Evolutionary conservation across 2,888 invertebrate species (phyloP), one percentile per base, ranked within the genome.

Genomic region (Trachelus stipa): DNA sequence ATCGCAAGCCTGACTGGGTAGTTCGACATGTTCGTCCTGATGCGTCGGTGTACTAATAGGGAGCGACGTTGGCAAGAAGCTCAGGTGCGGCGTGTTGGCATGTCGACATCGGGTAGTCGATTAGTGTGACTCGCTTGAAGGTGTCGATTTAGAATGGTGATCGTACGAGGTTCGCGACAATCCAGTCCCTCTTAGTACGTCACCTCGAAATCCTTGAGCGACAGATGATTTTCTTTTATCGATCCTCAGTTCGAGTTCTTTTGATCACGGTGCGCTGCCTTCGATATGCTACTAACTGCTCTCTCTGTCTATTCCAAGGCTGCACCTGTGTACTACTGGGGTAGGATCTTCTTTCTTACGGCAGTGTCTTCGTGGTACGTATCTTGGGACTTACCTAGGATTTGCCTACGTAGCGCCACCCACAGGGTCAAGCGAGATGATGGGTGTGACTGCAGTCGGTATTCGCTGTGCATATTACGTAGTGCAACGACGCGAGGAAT

Each of bases 361-460:
- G 56, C 23, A 56, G 56, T 2, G 9, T 56, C 56, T 56, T 56
- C 56, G 56, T 9, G 6, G 56, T 23, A 23, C 23, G 23, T 56
- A 9, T 1, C 56, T 23, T 56, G 23, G 56, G 56, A 0, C 56
- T 56, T 56, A 56, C 2, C 23, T 56, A 56, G 56, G 56, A 56
- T 56, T 56, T 56, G 9, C 23, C 23, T 56, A 56, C 84, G 76
- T 81, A 82, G 82, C 84, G 84, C 85, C 87, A 87, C 87, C 87
- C 83, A 81, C 82, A 69, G 84, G 78, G 81, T 77, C 35, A 37
- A 35, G n/a, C 34, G 35, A 34, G 74, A 35, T 82, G 85, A 86
- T 88, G 88, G 88, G 87, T 88, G 88, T 88, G 89, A 88, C 88
- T 85, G 77, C 80, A 82, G 81, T 83, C 83, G 87, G 84, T 86